Percentiles rank a stretch among this genome's conserved stretches.
phyloP scores from a whole-genome alignment of 2,113 vertebrate genomes.

The Cavia aperea region DNA sequence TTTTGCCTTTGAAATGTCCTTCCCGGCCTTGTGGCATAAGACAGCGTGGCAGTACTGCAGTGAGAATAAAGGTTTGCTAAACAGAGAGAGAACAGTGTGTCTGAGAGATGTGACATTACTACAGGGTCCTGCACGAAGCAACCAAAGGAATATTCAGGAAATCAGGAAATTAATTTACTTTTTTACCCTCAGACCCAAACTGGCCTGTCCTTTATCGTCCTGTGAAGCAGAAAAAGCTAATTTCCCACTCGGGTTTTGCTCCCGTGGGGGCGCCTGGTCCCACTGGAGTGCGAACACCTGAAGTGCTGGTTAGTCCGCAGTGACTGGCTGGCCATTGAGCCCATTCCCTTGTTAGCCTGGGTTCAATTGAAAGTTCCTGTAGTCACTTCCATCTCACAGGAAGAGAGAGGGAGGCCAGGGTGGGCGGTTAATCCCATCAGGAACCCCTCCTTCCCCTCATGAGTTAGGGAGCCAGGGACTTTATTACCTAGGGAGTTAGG shows the following conservation, averaged over 20 bases:
- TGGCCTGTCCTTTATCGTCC: neutral
- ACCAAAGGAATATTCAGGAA: accelerated
- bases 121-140: neutral
- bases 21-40: neutral
- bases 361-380: neutral
- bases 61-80: neutral
- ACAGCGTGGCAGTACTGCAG: neutral
- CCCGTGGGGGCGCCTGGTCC: neutral
- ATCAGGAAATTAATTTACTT: neutral
- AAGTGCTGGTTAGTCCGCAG: neutral
- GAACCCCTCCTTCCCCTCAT: neutral
- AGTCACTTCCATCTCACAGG: neutral
- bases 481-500: neutral
- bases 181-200: neutral
- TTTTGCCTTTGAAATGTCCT: conserved; percentile 61
- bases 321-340: neutral
- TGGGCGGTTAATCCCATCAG: too few species aligned
- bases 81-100: accelerated
- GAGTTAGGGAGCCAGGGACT: neutral
- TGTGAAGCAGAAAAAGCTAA: neutral
- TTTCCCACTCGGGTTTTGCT: neutral
- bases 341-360: neutral
- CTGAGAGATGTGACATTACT: too few species aligned
- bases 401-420: too few species aligned
- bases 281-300: neutral